Evolutionary conservation across 2,888 invertebrate species (phyloP), one percentile per base, ranked within the genome.

Genomic region (Meta bourneti): DNA sequence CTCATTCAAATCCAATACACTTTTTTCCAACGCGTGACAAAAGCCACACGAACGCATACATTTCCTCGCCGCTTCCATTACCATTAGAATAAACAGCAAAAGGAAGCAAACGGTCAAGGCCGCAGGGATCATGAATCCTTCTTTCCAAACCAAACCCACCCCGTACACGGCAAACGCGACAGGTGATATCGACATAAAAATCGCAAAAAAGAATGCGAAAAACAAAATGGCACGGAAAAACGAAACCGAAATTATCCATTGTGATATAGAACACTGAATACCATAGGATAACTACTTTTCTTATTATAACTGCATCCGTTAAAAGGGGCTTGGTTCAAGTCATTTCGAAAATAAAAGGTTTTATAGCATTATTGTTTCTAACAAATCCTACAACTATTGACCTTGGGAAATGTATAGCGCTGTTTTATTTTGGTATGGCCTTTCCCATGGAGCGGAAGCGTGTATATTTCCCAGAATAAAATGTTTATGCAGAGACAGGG

Each of bases 91-190:
- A 74, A 54, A 34, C 51, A 61, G 34, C 61, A 34, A 74, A 69
- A 77, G 72, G n/a, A 72, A 49, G 78, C 20, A 49, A 90, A 71
- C 74, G 89, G 84, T 83, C 90, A 90, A 90, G 90, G 90, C 70
- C 84, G 79, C 49, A 20, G 9, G 7, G 52, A 71, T 20, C 90
- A 79, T 78, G 84, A 79, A 70, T 82, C 19, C 51, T 9, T 19
- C 19, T 16, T 9, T 9, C 75, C 75, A 61, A 49, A 81, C 16
- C 13, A 34, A 34, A 34, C 34, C 4, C 34, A 34, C 34, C 13
- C 49, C 49, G 8, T 6, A 72, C 86, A 78, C 51, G 86, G 78
- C 49, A 34, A 78, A 49, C 70, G 20, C 34, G 88, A 81, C 88
- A 88, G 88, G 88, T 88, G 88, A 88, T 72, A 80, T 80, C 16